Conservation (phyloP, 2,888 invertebrate genomes). For the Meghimatium bilineatum region DNA sequence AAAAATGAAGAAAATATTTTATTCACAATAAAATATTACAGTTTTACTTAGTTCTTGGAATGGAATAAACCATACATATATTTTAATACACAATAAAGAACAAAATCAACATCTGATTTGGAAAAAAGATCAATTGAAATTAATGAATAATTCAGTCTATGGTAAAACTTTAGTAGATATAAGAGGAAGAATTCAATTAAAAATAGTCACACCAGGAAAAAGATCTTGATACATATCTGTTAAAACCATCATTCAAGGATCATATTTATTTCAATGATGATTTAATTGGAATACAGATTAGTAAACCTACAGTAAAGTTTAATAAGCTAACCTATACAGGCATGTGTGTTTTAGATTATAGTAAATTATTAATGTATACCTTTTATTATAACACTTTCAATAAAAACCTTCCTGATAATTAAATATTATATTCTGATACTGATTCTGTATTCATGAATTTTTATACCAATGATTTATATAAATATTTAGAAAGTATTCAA, state of each 20-base stretch:
- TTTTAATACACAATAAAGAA: slow-evolving; percentile 63
- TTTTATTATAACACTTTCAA: no score
- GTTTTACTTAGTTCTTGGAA: no score
- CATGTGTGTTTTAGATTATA: no score
- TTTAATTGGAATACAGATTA: no score
- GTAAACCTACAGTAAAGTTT: slow-evolving; percentile 1
- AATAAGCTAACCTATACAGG: no score
- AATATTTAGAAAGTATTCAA: slow-evolving; percentile 46
- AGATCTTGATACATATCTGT: slow-evolving; percentile 74
- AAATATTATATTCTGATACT: slow-evolving; percentile 3
- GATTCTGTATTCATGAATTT: slow-evolving; percentile 11
- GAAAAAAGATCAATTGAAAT: no score
- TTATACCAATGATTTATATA: slow-evolving; percentile 35
- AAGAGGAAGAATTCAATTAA: slow-evolving; percentile 20
- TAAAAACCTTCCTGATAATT: no score
- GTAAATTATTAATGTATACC: no score
- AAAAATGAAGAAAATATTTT: slow-evolving; percentile 3
- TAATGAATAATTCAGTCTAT: no score
- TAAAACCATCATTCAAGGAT: slow-evolving; percentile 67
- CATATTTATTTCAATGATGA: not conserved
- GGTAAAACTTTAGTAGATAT: slow-evolving; percentile 34
- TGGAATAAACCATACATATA: no score
- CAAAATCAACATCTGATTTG: slow-evolving; percentile 66
- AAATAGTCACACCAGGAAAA: slow-evolving; percentile 61
- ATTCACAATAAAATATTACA: no score